Conservation (phyloP, 2,888 invertebrate genomes). For the Eupithecia subfuscata region DNA sequence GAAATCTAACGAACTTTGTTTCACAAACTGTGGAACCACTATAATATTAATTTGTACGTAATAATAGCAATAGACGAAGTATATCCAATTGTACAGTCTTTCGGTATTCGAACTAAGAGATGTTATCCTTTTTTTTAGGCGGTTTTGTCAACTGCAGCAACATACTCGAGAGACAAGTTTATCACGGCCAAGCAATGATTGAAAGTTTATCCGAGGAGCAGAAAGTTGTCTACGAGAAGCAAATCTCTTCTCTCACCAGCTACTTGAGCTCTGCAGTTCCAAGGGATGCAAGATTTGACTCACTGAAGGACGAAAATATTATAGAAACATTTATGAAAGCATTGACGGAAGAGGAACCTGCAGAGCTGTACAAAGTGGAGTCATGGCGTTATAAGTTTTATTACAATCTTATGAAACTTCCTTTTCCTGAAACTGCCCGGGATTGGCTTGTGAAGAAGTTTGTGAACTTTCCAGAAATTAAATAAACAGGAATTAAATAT, state of each 20-base stretch:
- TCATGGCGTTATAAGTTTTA: slow-evolving; percentile 87
- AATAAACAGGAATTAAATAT: slow-evolving; percentile 28
- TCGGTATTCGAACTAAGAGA: too few relatives aligned
- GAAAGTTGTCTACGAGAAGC: slow-evolving; percentile 85
- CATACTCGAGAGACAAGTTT: slow-evolving; percentile 86
- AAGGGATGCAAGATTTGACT: slow-evolving; percentile 68
- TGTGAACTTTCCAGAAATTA: slow-evolving; percentile 83
- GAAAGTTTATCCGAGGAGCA: slow-evolving; percentile 86
- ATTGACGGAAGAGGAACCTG: slow-evolving; percentile 84
- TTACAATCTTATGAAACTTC: slow-evolving; percentile 85
- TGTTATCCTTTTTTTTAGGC: slow-evolving; percentile 71
- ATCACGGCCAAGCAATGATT: slow-evolving; percentile 86
- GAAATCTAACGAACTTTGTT: background rate
- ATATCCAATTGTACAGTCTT: too few relatives aligned
- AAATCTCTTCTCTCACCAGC: slow-evolving; percentile 85
- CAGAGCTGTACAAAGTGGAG: slow-evolving; percentile 87
- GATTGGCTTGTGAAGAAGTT: slow-evolving; percentile 86
- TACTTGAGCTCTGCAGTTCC: slow-evolving; percentile 81
- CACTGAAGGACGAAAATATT: slow-evolving; percentile 82
- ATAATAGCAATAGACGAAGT: too few relatives aligned
- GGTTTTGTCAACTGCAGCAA: slow-evolving; percentile 89
- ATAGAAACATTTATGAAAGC: slow-evolving; percentile 86
- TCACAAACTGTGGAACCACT: too few relatives aligned
- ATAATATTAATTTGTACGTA: too few relatives aligned
- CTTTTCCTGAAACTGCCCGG: slow-evolving; percentile 81